These are phyloP conservation scores for Samia ricini DNA, from an alignment of 1,140 invertebrate genomes.

Conservation along the genomic window DNA sequence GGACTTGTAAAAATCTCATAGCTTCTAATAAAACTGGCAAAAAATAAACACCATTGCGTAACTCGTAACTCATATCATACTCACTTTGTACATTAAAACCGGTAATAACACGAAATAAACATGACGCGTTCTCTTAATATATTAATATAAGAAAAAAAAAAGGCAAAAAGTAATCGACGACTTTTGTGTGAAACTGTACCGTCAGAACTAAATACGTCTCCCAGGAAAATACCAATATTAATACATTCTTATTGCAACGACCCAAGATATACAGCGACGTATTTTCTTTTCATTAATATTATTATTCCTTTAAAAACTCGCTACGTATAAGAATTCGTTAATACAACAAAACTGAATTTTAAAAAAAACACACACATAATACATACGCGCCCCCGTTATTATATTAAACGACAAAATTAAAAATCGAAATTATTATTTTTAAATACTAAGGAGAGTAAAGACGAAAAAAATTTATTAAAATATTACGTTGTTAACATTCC, in stretches of 20 bases:
- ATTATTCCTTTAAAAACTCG: conserved; percentile 23
- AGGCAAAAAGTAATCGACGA: not conserved
- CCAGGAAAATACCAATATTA: conserved; percentile 42
- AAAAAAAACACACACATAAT: no score
- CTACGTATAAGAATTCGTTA: no score
- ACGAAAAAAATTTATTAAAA: conserved; percentile 18
- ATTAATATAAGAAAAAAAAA: not conserved
- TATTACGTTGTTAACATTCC: conserved; percentile 58
- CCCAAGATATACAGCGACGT: conserved; percentile 54
- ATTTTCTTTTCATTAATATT: conserved; percentile 22
- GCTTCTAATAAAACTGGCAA: not conserved
- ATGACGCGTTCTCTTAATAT: not conserved
- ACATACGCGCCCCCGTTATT: no score
- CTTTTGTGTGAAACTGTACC: no score
- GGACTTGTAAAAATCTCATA: not conserved
- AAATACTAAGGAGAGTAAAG: conserved; percentile 20
- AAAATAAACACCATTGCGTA: not conserved
- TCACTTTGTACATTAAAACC: not conserved
- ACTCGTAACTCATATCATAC: not conserved
- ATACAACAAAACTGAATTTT: no score
- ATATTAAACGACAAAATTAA: conserved; percentile 12
- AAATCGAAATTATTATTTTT: conserved; percentile 22
- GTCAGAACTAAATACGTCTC: no score
- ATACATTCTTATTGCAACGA: conserved; percentile 64
- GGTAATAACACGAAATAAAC: not conserved